Conservation (phyloP, 53 echinoderm and acorn worm genomes). For the Paracentrotus lividus region DNA sequence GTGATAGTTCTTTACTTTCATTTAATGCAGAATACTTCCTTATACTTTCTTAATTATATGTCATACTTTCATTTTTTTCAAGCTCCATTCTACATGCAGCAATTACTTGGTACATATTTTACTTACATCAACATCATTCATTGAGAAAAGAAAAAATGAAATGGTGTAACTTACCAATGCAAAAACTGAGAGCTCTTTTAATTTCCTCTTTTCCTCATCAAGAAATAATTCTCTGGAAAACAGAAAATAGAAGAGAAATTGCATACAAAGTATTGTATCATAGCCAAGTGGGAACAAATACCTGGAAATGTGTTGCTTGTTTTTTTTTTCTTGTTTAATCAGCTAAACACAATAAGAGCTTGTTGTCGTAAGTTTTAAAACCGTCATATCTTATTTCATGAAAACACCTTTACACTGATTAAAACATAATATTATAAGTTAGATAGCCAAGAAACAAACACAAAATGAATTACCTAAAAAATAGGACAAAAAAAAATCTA, state of each 20-base stretch:
- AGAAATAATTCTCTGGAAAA: constrained; percentile 81
- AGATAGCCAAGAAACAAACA: not conserved
- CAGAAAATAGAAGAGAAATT: not conserved
- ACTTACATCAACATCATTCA: not conserved
- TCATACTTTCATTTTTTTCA: not conserved
- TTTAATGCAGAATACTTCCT: not conserved
- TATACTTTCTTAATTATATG: not conserved
- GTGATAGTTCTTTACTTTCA: not conserved
- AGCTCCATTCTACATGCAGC: not conserved
- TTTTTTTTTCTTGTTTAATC: not conserved
- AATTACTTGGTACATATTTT: not conserved
- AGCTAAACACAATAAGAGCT: not conserved
- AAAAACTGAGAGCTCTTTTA: constrained; percentile 84
- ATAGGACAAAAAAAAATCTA: too few relatives aligned
- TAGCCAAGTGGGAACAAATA: not conserved
- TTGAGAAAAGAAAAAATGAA: not conserved
- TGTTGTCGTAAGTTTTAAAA: not conserved
- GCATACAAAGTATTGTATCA: not conserved
- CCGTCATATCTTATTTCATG: not conserved
- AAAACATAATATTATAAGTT: not conserved
- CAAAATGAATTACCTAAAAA: not conserved
- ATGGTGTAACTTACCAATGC: constrained; percentile 76
- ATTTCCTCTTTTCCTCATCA: constrained; percentile 86
- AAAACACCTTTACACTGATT: not conserved
- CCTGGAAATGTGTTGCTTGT: not conserved